These are phyloP conservation scores for Hemibagrus wyckioides DNA, from an alignment of 2,113 vertebrate genomes.

Conservation along the genomic window DNA sequence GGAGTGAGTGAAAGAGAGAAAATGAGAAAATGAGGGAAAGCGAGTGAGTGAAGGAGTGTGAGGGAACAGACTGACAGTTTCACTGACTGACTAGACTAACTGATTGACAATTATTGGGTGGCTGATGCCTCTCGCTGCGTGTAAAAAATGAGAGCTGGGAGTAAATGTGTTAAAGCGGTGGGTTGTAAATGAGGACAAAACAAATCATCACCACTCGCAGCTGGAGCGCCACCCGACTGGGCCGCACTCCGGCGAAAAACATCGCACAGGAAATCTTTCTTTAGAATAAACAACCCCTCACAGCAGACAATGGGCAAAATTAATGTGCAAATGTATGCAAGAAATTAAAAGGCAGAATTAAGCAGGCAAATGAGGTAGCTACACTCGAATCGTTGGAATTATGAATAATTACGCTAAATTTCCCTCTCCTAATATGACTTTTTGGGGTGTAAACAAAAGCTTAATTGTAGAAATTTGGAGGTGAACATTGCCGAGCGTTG, in stretches of 20 bases:
- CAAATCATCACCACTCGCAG: conserved; percentile 99
- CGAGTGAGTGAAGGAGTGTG: not conserved
- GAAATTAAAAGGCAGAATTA: conserved; percentile 82
- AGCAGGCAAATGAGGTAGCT: conserved; percentile 79
- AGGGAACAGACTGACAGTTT: conserved; percentile 39
- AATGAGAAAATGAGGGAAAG: conserved; percentile 28
- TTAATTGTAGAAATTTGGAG: conserved; percentile 92
- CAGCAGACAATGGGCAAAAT: conserved; percentile 93
- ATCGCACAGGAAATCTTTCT: conserved; percentile 83
- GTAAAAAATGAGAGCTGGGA: conserved; percentile 69
- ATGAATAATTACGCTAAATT: conserved; percentile 98
- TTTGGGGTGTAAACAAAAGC: conserved; percentile 95
- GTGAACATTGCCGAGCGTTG: conserved; percentile 78
- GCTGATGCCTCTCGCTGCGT: conserved; percentile 44
- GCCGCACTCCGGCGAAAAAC: conserved; percentile 93
- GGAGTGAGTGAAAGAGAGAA: conserved; percentile 28
- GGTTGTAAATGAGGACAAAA: conserved; percentile 94
- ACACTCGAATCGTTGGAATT: conserved; percentile 98
- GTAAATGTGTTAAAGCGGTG: conserved; percentile 94
- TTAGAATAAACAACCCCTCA: conserved; percentile 81
- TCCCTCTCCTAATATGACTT: conserved; percentile 89
- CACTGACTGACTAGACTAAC: conserved; percentile 33
- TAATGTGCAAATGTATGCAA: conserved; percentile 99
- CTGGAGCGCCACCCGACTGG: conserved; percentile 97
- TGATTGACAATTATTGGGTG: conserved; percentile 44